Evolutionary conservation across 1,140 invertebrate genomes (phyloP), one percentile per base, ranked within the genome.

Genomic region (Marisa cornuarietis): DNA sequence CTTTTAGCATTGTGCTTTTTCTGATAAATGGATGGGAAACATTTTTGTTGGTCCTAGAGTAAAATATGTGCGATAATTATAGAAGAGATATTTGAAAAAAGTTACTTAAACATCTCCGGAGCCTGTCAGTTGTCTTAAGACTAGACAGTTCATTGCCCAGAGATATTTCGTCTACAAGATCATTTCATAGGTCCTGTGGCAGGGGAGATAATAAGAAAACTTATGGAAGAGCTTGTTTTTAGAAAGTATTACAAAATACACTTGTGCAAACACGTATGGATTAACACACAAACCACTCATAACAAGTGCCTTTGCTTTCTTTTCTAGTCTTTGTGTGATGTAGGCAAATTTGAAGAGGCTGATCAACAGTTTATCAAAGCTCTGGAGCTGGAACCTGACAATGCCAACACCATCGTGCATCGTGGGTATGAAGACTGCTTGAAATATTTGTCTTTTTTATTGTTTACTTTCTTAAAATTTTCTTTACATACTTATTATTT

Each of bases 401-500:
- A 98, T 93, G 95, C 96, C 13, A 95, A 94, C 52, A 92, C 96
- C 31, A 94, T 95, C 86, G 97, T 99, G 24, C 96, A 98, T 88
- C 94, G 94, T 92, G 96, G 90, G 95, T 87, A 87, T 24, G 65
- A 11, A 14, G 13, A 22, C 14, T 72, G 42, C 26, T 49, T 22
- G 6, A 16, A 24, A 42, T 72, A 4, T 14, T 31, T 11, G 22
- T 16, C 49, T 51, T 6, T 72, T 31, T 24, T 72, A 4, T 31
- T 72, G 13, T 42, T 24, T 68, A 24, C 22, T 26, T 42, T 13
- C 11, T 68, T 8, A 42, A 42, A 24, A 68, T 68, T 68, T 68
- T 68, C 11, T 68, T 24, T 68, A 18, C 11, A 22, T 26, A 4
- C 31, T 42, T 42, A 42, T 42, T 42, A 42, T 42, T 42, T 42